Evolutionary conservation across 2,888 invertebrate species (phyloP).

Genomic region (Carcina quercana): DNA sequence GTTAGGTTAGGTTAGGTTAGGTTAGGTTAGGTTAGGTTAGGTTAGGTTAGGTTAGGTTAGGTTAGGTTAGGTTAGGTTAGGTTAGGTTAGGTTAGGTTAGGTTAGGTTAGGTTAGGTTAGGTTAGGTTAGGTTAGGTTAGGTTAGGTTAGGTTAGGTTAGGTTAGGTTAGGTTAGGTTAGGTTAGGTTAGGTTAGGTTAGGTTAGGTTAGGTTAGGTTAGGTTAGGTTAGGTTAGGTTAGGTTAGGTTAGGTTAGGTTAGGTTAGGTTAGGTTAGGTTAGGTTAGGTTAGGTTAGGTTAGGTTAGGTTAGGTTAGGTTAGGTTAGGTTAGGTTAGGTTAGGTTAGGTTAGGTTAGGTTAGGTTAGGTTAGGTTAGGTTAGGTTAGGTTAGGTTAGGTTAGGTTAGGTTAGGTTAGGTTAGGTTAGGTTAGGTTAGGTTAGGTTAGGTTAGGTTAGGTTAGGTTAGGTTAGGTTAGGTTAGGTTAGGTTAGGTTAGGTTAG

Average conservation of each 20-base stretch:
- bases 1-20: slow-evolving; percentile 16
- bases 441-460: slow-evolving; percentile 12
- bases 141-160: slow-evolving; percentile 13
- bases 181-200: slow-evolving; percentile 12
- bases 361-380: slow-evolving; percentile 11
- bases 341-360: slow-evolving; percentile 11
- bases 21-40: slow-evolving; percentile 15
- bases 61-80: slow-evolving; percentile 16
- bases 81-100: slow-evolving; percentile 17
- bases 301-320: slow-evolving; percentile 15
- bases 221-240: slow-evolving; percentile 11
- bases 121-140: slow-evolving; percentile 17
- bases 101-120: slow-evolving; percentile 17
- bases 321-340: slow-evolving; percentile 11
- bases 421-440: slow-evolving; percentile 12
- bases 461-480: slow-evolving; percentile 12
- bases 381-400: slow-evolving; percentile 11
- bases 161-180: slow-evolving; percentile 11
- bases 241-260: slow-evolving; percentile 13
- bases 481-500: slow-evolving; percentile 12
- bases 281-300: slow-evolving; percentile 16
- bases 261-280: slow-evolving; percentile 16
- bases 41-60: too few relatives aligned
- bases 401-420: slow-evolving; percentile 11
- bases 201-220: slow-evolving; percentile 13